Conservation (phyloP, 2,113 vertebrate genomes). For the Leptosomus discolor region DNA sequence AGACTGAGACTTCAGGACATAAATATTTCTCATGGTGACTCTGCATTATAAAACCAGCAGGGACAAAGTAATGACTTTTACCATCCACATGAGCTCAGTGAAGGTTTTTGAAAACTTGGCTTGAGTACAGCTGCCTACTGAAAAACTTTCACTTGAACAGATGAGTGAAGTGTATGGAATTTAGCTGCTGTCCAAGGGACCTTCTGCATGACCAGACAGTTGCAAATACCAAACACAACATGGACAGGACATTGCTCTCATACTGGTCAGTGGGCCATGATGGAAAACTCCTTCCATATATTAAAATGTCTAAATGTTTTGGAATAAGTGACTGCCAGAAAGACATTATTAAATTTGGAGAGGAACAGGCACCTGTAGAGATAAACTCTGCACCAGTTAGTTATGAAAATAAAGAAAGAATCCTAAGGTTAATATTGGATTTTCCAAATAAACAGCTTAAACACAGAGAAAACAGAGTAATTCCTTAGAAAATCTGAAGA, state of each 20-base stretch:
- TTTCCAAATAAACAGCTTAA: constrained; percentile 2
- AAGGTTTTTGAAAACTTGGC: neutral
- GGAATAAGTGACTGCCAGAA: neutral
- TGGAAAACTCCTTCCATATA: neutral
- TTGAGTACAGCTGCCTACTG: neutral
- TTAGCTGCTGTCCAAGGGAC: neutral
- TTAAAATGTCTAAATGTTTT: neutral
- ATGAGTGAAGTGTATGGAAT: neutral
- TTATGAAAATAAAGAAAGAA: neutral
- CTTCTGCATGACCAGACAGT: neutral
- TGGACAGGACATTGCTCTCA: neutral
- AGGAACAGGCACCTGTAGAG: neutral
- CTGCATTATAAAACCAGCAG: neutral
- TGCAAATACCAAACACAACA: neutral
- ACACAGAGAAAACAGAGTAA: neutral
- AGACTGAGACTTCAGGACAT: neutral
- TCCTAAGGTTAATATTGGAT: neutral
- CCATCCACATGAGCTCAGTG: neutral
- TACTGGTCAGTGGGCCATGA: neutral
- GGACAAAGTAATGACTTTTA: neutral
- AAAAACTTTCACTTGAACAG: neutral
- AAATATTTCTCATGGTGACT: neutral
- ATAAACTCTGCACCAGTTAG: neutral
- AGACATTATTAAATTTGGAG: neutral
- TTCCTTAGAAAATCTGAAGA: neutral